Evolutionary conservation across 2,797 vertebrate genomes (phyloP).

Genomic region (Myoxocephalus aenaeus): DNA sequence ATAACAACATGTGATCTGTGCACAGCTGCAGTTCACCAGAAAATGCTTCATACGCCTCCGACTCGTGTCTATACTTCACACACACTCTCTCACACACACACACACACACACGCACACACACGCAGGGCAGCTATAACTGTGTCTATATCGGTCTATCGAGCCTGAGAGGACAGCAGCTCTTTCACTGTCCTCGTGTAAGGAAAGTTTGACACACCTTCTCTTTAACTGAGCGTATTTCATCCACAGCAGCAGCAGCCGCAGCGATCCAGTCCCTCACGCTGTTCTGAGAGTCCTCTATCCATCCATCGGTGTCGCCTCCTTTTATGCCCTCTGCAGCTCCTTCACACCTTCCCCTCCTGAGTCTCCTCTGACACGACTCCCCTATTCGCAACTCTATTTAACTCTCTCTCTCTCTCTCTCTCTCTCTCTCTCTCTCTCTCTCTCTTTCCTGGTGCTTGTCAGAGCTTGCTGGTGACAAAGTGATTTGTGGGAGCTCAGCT

Average conservation of each 20-base stretch:
- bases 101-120: background rate
- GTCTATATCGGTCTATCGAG: constrained; percentile 7
- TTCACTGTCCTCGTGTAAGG: constrained; percentile 24
- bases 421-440: constrained; percentile 38
- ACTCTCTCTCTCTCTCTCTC: constrained; percentile 38
- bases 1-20: constrained; percentile 71
- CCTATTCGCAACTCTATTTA: constrained; percentile 58
- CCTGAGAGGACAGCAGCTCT: constrained; percentile 41
- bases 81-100: background rate
- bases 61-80: constrained; percentile 37
- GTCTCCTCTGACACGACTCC: constrained; percentile 56
- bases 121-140: constrained; percentile 26
- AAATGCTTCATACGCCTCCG: constrained; percentile 42
- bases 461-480: constrained; percentile 83
- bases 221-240: constrained; percentile 43
- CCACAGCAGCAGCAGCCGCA: constrained; percentile 47
- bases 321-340: constrained; percentile 48
- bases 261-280: constrained; percentile 51
- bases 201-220: constrained; percentile 62
- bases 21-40: constrained; percentile 54
- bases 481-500: constrained; percentile 81
- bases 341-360: constrained; percentile 60
- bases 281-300: constrained; percentile 60
- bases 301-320: constrained; percentile 65
- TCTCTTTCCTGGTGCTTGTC: constrained; percentile 67